phyloP scores from a whole-genome alignment of 2,888 invertebrate genomes.

The Pocota personata region DNA sequence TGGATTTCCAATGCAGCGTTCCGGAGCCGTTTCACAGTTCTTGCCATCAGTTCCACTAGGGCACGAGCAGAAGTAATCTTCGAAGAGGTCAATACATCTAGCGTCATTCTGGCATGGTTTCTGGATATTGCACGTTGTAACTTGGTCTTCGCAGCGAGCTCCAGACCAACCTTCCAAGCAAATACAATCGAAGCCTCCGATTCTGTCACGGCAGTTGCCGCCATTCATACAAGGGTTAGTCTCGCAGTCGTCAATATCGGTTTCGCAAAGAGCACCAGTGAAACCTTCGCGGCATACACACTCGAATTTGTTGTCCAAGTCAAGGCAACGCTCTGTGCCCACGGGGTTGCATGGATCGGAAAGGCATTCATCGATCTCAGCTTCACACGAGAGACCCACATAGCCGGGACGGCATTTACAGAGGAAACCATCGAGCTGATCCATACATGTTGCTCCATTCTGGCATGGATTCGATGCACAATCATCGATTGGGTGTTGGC shows the following conservation, averaged over 20 bases:
- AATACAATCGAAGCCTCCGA: constrained; percentile 91
- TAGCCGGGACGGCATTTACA: constrained; percentile 97
- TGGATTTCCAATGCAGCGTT: constrained; percentile 87
- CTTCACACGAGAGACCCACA: constrained; percentile 96
- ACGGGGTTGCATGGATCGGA: constrained; percentile 95
- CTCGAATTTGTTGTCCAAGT: constrained; percentile 92
- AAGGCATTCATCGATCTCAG: constrained; percentile 95
- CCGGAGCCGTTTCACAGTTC: constrained; percentile 97
- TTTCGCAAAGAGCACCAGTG: constrained; percentile 92
- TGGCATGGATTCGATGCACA: constrained; percentile 95
- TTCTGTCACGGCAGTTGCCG: constrained; percentile 93
- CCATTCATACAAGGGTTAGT: constrained; percentile 94
- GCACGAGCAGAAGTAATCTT: constrained; percentile 86
- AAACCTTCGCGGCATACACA: constrained; percentile 96
- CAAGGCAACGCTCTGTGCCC: constrained; percentile 95
- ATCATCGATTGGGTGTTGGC: constrained; percentile 96
- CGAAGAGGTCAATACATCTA: constrained; percentile 94
- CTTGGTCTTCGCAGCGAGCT: constrained; percentile 91
- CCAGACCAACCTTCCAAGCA: constrained; percentile 95
- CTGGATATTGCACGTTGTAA: constrained; percentile 91
- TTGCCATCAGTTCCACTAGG: constrained; percentile 98
- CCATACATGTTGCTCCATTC: constrained; percentile 94
- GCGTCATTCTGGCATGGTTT: constrained; percentile 97
- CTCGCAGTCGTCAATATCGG: constrained; percentile 93
- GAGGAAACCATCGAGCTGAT: constrained; percentile 93